Percentiles rank a stretch among this genome's conserved stretches.
These are phyloP conservation scores for Leucania comma DNA, from an alignment of 2,888 invertebrate species.

Conservation along the genomic window DNA sequence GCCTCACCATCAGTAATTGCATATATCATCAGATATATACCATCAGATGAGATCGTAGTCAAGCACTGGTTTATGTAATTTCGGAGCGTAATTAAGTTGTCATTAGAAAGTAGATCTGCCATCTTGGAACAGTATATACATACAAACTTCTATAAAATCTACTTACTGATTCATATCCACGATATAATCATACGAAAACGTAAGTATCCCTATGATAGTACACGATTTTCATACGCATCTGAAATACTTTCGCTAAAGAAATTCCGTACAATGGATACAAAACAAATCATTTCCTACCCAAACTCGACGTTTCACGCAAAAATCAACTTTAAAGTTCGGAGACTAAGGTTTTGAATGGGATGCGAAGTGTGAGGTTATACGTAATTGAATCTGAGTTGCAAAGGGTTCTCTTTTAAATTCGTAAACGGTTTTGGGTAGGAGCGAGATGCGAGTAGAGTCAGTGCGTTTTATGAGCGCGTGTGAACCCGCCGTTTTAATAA, in stretches of 20 bases:
- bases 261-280: conserved; percentile 51
- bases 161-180: not conserved
- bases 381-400: conserved; percentile 63
- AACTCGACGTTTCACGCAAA: not conserved
- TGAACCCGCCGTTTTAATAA: conserved; percentile 37
- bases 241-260: conserved; percentile 43
- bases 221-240: conserved; percentile 36
- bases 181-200: not conserved
- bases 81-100: no score
- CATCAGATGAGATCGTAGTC: no score
- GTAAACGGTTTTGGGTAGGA: conserved; percentile 47
- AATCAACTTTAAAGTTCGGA: not conserved
- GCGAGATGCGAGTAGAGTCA: conserved; percentile 19
- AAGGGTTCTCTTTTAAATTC: conserved; percentile 63
- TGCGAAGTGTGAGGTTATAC: not conserved
- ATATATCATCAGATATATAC: no score
- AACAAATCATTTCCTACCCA: conserved; percentile 51
- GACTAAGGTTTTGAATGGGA: conserved; percentile 26
- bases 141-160: not conserved
- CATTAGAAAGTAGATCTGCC: no score
- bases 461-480: conserved; percentile 32
- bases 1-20: no score
- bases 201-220: conserved; percentile 17
- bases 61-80: no score
- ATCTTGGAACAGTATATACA: no score